Evolutionary conservation across 2,113 vertebrate genomes (phyloP), one percentile per base, ranked within the genome.

Genomic region (Daubentonia madagascariensis): DNA sequence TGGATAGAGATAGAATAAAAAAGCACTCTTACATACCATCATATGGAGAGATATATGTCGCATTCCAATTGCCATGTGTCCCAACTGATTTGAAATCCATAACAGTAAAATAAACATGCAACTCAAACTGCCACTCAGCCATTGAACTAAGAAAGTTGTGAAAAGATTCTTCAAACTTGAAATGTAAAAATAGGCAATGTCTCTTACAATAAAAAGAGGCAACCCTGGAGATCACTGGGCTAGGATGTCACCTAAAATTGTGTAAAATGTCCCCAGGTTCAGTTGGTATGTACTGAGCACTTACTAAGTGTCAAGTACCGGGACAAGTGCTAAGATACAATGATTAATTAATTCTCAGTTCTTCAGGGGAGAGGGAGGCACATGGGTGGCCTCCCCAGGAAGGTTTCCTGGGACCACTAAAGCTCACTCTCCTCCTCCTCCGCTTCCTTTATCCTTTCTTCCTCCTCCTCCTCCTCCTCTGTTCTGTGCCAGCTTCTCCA

Each of bases 1-100:
- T 90, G 68, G 86, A 93, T 92, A 88, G 57, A 97, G 89, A 97
- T 97, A 92, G 91, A 96, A 98, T 98, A 79, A 20, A 97, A 98
- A 98, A 93, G 37, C 84, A 23, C 50, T 93, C 1, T 14, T 94
- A 20, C 79, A 30, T 75, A 96, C 93, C 54, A 45, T 91, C 89
- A 32, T 20, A 8, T 4, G 40, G 57, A 87, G 76, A 94, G 89
- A 88, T 18, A 48, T 76, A 85, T 65, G 43, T 50, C 18, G 28
- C 13, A 4, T 98, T 98, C 96, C 37, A 17, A 8, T 88, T 76
- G 79, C 96, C 92, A 70, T 92, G 79, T 93, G 92, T 95, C 98
- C 93, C 81, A 75, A 48, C 54, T 94, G 96, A 96, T 94, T 96
- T 97, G 86, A 81, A 97, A 96, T 59, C 86, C 52, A 0, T 90